Percentiles rank a stretch among this genome's conserved stretches.
phyloP scores from a whole-genome alignment of 2,113 vertebrate genomes.

The Apodemus speciosus region DNA sequence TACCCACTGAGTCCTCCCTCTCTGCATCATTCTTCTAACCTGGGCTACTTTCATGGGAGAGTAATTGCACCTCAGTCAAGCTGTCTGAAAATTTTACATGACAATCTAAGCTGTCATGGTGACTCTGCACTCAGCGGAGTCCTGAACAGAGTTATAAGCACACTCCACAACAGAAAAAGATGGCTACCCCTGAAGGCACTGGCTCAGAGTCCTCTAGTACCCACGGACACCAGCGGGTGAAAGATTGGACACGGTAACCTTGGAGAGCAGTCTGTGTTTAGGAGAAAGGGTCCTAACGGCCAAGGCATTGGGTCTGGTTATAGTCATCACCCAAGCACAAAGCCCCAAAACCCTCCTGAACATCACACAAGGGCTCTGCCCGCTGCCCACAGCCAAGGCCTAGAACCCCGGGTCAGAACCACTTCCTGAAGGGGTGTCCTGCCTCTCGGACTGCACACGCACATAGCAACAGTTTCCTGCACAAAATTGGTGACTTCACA shows the following conservation, averaged over 20 bases:
- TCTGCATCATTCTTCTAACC: not conserved
- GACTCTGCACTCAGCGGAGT: not conserved
- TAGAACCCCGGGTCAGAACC: not conserved
- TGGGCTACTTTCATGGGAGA: not conserved
- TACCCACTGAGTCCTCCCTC: not conserved
- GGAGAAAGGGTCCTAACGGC: not conserved
- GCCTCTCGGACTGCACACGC: not conserved
- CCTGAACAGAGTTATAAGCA: not conserved
- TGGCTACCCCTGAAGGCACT: not conserved
- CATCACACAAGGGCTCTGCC: not conserved
- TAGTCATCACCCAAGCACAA: not conserved
- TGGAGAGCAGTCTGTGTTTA: too few relatives aligned
- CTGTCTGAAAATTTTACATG: not conserved
- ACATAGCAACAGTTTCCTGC: not conserved
- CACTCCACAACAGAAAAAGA: not conserved
- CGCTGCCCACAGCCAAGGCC: not conserved
- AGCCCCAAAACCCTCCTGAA: not conserved
- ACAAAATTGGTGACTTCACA: not conserved
- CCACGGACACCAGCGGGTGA: not conserved
- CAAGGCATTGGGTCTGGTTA: not conserved
- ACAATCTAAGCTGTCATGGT: not conserved
- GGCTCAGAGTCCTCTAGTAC: not conserved
- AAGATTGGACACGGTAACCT: not conserved
- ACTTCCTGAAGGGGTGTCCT: not conserved
- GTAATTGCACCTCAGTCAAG: not conserved